Evolutionary conservation across 1,140 invertebrate genomes (phyloP).

Genomic region (Drosophila lacteicornis): DNA sequence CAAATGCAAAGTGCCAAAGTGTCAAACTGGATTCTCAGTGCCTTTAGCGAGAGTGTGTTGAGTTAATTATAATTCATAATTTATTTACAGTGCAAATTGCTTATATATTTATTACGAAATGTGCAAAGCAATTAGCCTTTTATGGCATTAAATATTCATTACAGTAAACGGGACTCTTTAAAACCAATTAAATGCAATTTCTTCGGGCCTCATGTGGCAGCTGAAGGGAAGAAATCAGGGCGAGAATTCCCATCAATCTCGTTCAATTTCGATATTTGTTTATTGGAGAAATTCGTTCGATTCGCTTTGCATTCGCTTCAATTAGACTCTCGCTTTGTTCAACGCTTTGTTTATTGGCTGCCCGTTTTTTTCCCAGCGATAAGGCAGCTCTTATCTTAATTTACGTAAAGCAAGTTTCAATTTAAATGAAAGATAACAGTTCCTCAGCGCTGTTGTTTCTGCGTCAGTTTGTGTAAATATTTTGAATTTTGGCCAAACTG

Average conservation of each 20-base stretch:
- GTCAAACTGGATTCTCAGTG: slow-evolving; percentile 47
- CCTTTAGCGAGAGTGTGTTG: slow-evolving; percentile 28
- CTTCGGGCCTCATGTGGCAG: slow-evolving; percentile 1
- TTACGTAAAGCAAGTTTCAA: slow-evolving; percentile 65
- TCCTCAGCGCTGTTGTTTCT: slow-evolving; percentile 21
- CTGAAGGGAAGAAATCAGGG: background rate
- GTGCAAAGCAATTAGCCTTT: slow-evolving; percentile 40
- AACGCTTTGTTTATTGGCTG: slow-evolving; percentile 31
- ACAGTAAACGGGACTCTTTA: slow-evolving; percentile 42
- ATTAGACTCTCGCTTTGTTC: slow-evolving; percentile 30
- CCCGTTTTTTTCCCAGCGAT: slow-evolving; percentile 45
- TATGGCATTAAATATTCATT: slow-evolving; percentile 32
- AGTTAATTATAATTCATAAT: slow-evolving; percentile 57
- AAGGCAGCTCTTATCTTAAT: slow-evolving; percentile 64
- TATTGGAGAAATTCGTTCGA: slow-evolving; percentile 25
- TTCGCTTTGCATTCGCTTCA: slow-evolving; percentile 46
- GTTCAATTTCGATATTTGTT: slow-evolving; percentile 10
- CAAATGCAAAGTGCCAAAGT: slow-evolving; percentile 66
- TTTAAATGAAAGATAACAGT: slow-evolving; percentile 63
- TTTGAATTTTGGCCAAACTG: slow-evolving; percentile 49
- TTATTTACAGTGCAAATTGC: slow-evolving; percentile 56
- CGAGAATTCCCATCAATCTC: slow-evolving; percentile 17
- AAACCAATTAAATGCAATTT: slow-evolving; percentile 47
- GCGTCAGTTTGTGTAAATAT: slow-evolving; percentile 57
- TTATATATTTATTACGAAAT: slow-evolving; percentile 60